These are phyloP conservation scores for Pteropus alecto DNA, from an alignment of 2,113 vertebrate genomes.

Conservation along the genomic window DNA sequence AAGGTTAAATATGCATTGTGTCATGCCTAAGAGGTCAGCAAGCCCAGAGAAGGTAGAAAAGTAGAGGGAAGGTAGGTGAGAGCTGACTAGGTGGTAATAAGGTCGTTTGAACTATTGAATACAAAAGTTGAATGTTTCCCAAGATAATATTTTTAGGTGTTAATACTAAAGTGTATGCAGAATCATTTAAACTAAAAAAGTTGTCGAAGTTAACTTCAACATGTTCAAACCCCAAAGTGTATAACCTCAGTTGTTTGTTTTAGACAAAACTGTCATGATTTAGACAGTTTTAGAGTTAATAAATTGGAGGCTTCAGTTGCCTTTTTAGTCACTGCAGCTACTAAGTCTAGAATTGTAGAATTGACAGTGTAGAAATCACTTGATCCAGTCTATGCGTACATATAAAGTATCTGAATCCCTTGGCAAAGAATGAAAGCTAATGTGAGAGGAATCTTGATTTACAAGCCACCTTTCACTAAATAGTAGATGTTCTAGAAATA, in stretches of 20 bases:
- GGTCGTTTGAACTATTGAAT: not conserved
- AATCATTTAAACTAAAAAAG: not conserved
- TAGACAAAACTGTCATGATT: not conserved
- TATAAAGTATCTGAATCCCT: not conserved
- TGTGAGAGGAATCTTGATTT: not conserved
- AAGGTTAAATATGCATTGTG: not conserved
- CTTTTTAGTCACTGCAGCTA: not conserved
- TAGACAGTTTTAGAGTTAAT: not conserved
- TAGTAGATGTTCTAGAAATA: constrained; percentile 11
- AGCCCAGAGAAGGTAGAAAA: not conserved
- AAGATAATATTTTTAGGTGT: not conserved
- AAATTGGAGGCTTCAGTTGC: not conserved
- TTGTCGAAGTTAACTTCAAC: not conserved
- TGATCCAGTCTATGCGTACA: not conserved
- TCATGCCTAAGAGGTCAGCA: not conserved
- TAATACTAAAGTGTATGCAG: not conserved
- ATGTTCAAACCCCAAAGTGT: not conserved
- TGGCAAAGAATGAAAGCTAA: not conserved
- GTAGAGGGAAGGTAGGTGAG: not conserved
- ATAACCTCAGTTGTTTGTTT: not conserved
- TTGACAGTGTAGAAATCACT: not conserved
- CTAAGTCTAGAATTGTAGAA: not conserved
- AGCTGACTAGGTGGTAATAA: not conserved
- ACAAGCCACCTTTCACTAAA: not conserved
- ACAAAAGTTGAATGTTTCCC: not conserved